Base-by-base conservation (phyloP, 1,140 invertebrate species). In the Pachypeltis micranthus region DNA sequence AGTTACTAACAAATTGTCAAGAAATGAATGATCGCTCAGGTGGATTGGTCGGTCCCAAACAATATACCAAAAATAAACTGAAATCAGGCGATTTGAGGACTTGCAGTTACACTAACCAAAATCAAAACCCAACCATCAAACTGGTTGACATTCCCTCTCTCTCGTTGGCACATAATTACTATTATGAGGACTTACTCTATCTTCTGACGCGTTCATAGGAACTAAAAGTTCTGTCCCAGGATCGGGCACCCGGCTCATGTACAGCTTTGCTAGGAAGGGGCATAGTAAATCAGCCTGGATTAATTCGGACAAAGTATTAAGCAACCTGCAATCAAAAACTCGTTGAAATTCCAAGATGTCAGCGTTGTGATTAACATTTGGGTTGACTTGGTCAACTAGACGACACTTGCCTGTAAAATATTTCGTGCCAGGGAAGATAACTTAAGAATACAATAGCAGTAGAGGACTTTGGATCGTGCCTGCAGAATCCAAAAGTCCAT, bases 401-500 rank as follows among this genome's bases (percentile, higher is more conserved):
- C 7, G n/a, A 62, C 19, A 1, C 77, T 74, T 80, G 85, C 84
- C 90, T 92, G 73, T 93, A 93, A 79, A 96, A 96, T 68, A 87
- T 86, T 77, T 96, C 92, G 75, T 95, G 93, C 93, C 93, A 96
- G 66, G 93, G 93, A 67, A 96, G 78, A 73, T 86, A 88, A 70
- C 91, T 93, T 63, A 90, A 77, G 55, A 93, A 72, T 44, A 92
- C 85, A 68, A 91, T 76, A 61, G 87, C 83, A 44, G 85, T 85
- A 71, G 86, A 80, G 16, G 85, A 82, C 71, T 87, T 85, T 16
- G 90, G 87, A 75, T 93, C 88, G 72, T 94, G 90, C 47, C 93
- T 85, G 74, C 92, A 96, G 75, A 93, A 96, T 65, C 93, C 93
- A 81, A 93, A 96, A 34, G 90, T 93, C 84, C 91, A 96, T 80